A percentile compares a stretch with the other conserved stretches of the same genome.
phyloP scores from a whole-genome alignment of 2,113 vertebrate genomes.

The Meriones unguiculatus region DNA sequence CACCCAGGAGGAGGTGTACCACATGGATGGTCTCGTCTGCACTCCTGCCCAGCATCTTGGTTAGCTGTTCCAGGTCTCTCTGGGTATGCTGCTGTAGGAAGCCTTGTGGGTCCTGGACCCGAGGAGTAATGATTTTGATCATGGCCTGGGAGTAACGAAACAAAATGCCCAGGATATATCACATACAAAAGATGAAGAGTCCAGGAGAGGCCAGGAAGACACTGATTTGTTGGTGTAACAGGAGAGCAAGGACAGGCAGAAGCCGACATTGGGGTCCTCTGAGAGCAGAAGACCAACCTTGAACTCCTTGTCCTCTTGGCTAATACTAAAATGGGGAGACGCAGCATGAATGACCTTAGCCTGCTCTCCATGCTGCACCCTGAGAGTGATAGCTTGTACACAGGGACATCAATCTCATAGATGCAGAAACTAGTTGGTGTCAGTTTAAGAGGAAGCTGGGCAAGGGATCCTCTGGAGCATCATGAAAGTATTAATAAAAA shows the following conservation, averaged over 20 bases:
- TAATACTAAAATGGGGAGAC: too few species aligned
- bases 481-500: not conserved
- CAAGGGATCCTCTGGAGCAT: not conserved
- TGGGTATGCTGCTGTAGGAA: slow-evolving; percentile 91
- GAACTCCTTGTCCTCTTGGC: not conserved
- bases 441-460: not conserved
- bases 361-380: not conserved
- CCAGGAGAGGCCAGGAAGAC: not conserved
- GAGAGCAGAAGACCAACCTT: too few species aligned
- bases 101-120: slow-evolving; percentile 66
- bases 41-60: slow-evolving; percentile 90
- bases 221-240: too few species aligned
- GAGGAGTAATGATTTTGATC: slow-evolving; percentile 89
- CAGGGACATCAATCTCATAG: not conserved
- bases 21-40: slow-evolving; percentile 89
- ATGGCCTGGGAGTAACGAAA: slow-evolving; percentile 80
- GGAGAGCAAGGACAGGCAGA: not conserved
- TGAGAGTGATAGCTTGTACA: too few species aligned
- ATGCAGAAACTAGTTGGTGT: not conserved
- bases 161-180: not conserved
- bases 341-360: not conserved
- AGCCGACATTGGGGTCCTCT: accelerated
- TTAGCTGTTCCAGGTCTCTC: slow-evolving; percentile 91
- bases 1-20: slow-evolving; percentile 89
- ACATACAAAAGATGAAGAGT: accelerated